phyloP scores from a whole-genome alignment of 2,888 invertebrate species.

The Heterodera filipjevi region DNA sequence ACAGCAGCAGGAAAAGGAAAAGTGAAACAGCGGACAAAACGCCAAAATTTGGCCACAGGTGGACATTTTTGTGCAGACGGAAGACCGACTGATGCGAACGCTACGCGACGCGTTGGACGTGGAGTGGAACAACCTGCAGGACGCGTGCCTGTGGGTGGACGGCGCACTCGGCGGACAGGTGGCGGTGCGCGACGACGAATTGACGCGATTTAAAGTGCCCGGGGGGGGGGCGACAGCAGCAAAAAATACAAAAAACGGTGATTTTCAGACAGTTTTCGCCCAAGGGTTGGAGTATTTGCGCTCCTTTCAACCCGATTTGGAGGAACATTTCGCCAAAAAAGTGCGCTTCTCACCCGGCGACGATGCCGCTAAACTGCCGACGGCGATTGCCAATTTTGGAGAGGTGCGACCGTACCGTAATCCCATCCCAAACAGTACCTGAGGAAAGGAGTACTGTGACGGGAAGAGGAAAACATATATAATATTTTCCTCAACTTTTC shows the following conservation, averaged over 20 bases:
- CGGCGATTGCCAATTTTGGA: constrained; percentile 83
- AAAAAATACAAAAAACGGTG: constrained; percentile 63
- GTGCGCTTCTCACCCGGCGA: constrained; percentile 79
- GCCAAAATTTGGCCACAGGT: constrained; percentile 68
- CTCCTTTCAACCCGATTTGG: constrained; percentile 78
- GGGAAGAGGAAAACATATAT: no score
- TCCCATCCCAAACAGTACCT: no score
- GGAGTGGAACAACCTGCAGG: constrained; percentile 90
- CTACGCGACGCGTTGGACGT: constrained; percentile 89
- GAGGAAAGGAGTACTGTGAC: no score
- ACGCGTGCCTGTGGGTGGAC: constrained; percentile 94
- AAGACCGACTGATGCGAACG: constrained; percentile 76
- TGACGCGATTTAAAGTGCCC: constrained; percentile 38
- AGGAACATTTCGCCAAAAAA: constrained; percentile 64
- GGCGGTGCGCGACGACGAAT: constrained; percentile 78
- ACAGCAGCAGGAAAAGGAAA: neutral
- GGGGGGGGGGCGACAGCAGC: neutral
- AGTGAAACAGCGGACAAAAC: neutral
- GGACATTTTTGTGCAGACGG: constrained; percentile 86
- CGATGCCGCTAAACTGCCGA: constrained; percentile 76
- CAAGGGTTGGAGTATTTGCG: constrained; percentile 91
- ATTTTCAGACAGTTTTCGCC: constrained; percentile 91
- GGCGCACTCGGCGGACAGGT: constrained; percentile 65
- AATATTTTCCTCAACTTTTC: neutral
- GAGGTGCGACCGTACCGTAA: constrained; percentile 71